Conservation (phyloP, 2,797 vertebrate species). For the Heteromormyrus szaboi region DNA sequence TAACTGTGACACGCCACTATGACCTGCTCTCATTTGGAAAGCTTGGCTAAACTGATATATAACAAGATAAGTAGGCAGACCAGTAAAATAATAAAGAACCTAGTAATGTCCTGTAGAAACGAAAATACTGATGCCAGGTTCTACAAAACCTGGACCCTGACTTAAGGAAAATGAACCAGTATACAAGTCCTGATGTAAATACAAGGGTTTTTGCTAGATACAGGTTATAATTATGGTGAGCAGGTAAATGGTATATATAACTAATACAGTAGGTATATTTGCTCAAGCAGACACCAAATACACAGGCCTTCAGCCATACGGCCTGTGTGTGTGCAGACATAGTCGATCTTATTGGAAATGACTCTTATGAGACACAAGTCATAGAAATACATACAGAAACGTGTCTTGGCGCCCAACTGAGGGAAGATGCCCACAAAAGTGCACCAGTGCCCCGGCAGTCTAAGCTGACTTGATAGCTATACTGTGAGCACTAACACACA, state of each 20-base stretch:
- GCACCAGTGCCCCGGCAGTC: neutral
- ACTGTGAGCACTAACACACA: conserved; percentile 5
- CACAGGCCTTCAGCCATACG: neutral
- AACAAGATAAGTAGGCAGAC: neutral
- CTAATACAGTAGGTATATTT: neutral
- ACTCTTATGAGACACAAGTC: neutral
- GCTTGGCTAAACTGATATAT: neutral
- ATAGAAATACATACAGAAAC: neutral
- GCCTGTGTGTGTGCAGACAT: neutral
- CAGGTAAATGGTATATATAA: neutral
- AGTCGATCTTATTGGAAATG: neutral
- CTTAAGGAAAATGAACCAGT: neutral
- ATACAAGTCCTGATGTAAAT: neutral
- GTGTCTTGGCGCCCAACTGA: neutral
- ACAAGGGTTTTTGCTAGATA: neutral
- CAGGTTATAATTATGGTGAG: neutral
- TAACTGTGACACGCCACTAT: neutral
- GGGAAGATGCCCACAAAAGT: neutral
- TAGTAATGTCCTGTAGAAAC: neutral
- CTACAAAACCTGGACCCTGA: neutral
- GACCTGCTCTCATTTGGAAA: neutral
- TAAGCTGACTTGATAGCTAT: neutral
- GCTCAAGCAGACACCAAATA: neutral
- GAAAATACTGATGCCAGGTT: neutral
- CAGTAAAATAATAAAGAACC: neutral